A percentile compares a stretch with the other conserved stretches of the same genome.
Evolutionary conservation across 2,113 vertebrate genomes (phyloP).

Genomic region (Pluvialis apricaria): DNA sequence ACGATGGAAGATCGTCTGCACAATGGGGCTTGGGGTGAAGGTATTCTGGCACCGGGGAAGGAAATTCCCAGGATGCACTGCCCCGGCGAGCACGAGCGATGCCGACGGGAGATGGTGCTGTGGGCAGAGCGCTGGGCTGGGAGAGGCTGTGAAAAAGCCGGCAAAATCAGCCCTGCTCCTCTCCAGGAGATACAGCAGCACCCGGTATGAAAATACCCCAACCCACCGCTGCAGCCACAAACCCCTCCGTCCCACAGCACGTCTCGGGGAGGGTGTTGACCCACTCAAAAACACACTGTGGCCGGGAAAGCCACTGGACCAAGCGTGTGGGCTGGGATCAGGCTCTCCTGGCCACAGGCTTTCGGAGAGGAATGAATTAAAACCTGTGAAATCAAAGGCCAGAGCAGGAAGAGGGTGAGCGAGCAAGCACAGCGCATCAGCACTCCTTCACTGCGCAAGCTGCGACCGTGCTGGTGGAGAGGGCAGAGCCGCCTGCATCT

Average conservation of each 20-base stretch:
- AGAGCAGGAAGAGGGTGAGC: not conserved
- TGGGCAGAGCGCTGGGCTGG: not conserved
- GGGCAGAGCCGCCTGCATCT: rapidly evolving
- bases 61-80: slow-evolving; percentile 34
- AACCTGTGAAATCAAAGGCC: not conserved
- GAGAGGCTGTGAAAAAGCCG: not conserved
- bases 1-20: not conserved
- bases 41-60: not conserved
- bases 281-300: rapidly evolving
- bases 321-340: rapidly evolving
- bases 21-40: not conserved
- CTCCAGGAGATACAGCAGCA: not conserved
- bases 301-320: rapidly evolving
- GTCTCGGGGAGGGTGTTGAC: rapidly evolving
- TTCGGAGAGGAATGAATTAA: not conserved
- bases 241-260: rapidly evolving
- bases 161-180: no score
- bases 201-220: rapidly evolving
- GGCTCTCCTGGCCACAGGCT: not conserved
- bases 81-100: not conserved
- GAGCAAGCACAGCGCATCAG: rapidly evolving
- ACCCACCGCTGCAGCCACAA: rapidly evolving
- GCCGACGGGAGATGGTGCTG: slow-evolving; percentile 43
- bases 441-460: not conserved
- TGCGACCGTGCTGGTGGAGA: rapidly evolving